Base-by-base conservation (phyloP, 2,888 invertebrate genomes). In the Drosophila villosipedis region DNA sequence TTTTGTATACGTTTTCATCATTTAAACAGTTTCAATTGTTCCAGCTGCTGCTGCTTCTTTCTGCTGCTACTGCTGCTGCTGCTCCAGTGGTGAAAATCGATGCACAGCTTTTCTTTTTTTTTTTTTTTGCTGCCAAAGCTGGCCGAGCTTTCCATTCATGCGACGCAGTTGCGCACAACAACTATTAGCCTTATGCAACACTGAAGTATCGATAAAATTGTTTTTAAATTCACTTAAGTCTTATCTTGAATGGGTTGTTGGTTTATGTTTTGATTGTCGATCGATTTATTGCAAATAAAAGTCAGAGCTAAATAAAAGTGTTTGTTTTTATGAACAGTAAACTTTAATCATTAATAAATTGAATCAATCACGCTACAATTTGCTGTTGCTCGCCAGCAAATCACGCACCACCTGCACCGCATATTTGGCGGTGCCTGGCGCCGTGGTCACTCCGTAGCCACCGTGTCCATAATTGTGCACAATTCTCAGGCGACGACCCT, bases 381-480 rank as follows among this genome's bases (percentile, higher is more conserved):
- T 93, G 68, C 92, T 93, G 66, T 91, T 92, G 25, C 91, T 82
- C 0, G 90, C 86, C 2, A 95, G 81, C 37, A 95, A 89, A 79
- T 97, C 95, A 59, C 94, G 94, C 0, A 96, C 96, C 25, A 97
- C 93, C 61, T 95, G 91, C 0, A 97, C 95, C 0, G 98, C 97
- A 88, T 97, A 94, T 69, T 95, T 94, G 0, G 97, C 96, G 0
- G 98, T 98, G 12, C 98, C 98, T 35, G 98, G 98, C 7, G 97
- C 96, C 43, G 97, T 95, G 71, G 97, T 96, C 0, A 99, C 96
- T 0, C 99, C 99, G 92, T 98, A 98, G 0, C 98, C 98, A 0
- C 98, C 98, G 92, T 99, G 99, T 0, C 99, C 99, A 91, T 99
- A 99, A 93, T 98, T 98, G 92, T 99, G 99, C 9, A 99, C 96